Base-by-base conservation (phyloP, 2,888 invertebrate genomes). In the Steromphala cineraria region DNA sequence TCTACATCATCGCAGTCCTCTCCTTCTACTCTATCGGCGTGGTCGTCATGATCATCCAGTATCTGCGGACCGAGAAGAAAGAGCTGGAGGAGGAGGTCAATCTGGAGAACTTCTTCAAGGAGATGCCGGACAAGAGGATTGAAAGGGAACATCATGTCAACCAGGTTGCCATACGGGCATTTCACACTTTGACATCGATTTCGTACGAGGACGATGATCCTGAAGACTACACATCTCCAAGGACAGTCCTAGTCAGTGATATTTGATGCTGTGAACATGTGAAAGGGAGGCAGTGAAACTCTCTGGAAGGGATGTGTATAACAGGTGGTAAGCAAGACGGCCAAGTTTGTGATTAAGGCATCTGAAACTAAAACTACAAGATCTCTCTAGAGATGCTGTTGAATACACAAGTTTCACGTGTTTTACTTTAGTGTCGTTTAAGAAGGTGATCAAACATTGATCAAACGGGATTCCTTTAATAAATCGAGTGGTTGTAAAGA, bases 21-120 rank as follows among this genome's bases (percentile, higher is more conserved):
- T 82, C 90, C 52, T 90, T 90, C 80, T 90, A 90, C 82, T 90
- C 91, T 19, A 85, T 87, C 4, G 89, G 89, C 17, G 89, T 91
- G 28, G 85, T 90, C 19, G 87, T 89, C 8, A 91, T 91, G 91
- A 89, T 91, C 24, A 84, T 91, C 7, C 89, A 90, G 78, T 90
- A 91, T 85, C 85, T 90, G 0, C 88, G 87, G 80, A 87, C 90
- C 4, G 89, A 90, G 82, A 87, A 87, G 77, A 88, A 88, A 17
- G 89, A 90, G 77, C 82, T 90, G 36, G 89, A 90, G 55, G 90
- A 91, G 78, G 91, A 91, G 67, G 86, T 85, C 3, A 85, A 87
- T 2, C 85, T 91, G n/a, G 90, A 90, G 71, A 88, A 87, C 77
- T 91, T 90, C 85, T 91, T 90, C 83, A 87, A 88, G 46, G 87